Conservation (phyloP, 2,888 invertebrate species). For the Lomographa bimaculata region DNA sequence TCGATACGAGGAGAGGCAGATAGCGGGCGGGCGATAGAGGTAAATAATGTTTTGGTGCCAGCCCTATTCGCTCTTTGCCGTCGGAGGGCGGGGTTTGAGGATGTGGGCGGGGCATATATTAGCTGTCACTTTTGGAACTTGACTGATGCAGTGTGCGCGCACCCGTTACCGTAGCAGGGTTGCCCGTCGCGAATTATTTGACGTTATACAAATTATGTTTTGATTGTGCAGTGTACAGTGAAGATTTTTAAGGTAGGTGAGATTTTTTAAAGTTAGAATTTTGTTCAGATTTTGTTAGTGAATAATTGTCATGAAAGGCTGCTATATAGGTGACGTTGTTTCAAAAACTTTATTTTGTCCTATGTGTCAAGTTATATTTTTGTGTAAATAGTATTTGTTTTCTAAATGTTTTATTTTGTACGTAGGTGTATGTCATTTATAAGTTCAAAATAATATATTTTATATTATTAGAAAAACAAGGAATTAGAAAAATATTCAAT, state of each 20-base stretch:
- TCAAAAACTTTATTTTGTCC: too few species aligned
- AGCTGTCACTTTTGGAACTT: constrained; percentile 35
- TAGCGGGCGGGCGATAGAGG: constrained; percentile 69
- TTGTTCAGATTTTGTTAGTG: too few species aligned
- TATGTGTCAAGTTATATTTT: too few species aligned
- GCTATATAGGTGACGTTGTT: too few species aligned
- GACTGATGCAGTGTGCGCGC: constrained; percentile 36
- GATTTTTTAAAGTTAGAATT: too few species aligned
- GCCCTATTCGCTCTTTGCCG: constrained; percentile 49
- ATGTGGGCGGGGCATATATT: constrained; percentile 48
- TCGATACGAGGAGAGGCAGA: constrained; percentile 69
- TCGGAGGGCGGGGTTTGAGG: constrained; percentile 42
- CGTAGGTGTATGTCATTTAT: too few species aligned
- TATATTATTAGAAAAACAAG: too few species aligned
- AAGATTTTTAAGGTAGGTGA: constrained; percentile 28
- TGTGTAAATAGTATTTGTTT: too few species aligned
- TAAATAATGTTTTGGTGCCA: constrained; percentile 71
- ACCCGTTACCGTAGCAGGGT: constrained; percentile 29
- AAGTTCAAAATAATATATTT: too few species aligned
- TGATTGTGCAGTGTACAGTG: constrained; percentile 29
- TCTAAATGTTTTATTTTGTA: too few species aligned
- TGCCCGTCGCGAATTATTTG: constrained; percentile 12
- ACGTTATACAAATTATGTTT: constrained; percentile 21
- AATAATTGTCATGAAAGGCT: too few species aligned
- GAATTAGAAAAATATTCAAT: too few species aligned